These are phyloP conservation scores for Lepidocolaptes lacrymiger DNA, from an alignment of 2,797 vertebrate species.

Conservation along the genomic window DNA sequence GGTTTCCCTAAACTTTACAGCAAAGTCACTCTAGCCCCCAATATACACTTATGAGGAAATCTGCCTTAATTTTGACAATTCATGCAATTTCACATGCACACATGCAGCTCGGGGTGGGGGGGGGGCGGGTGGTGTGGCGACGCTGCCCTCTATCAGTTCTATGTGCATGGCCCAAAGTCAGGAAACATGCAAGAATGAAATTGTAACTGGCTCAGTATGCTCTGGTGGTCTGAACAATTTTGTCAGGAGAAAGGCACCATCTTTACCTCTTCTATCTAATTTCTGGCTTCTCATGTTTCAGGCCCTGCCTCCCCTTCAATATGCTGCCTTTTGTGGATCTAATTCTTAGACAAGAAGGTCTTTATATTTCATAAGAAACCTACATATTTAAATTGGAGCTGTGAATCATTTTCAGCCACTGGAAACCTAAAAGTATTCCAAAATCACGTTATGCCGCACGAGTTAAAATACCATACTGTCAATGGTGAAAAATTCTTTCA, in stretches of 20 bases:
- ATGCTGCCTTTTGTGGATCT: not conserved
- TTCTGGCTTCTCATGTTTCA: not conserved
- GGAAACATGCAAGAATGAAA: not conserved
- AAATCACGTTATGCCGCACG: not conserved
- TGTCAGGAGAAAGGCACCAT: not conserved
- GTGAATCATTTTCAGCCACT: not conserved
- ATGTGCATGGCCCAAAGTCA: not conserved
- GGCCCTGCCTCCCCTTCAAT: not conserved
- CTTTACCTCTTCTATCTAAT: accelerated
- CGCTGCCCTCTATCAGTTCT: accelerated
- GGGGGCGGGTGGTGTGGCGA: too few relatives aligned
- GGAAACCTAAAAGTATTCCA: not conserved
- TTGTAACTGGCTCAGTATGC: not conserved
- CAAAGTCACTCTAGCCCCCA: not conserved
- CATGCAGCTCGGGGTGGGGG: not conserved
- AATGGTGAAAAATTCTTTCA: not conserved
- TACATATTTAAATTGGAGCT: not conserved
- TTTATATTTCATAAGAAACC: not conserved
- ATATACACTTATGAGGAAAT: not conserved
- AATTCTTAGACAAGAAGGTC: not conserved
- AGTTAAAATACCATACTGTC: not conserved
- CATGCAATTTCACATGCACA: not conserved
- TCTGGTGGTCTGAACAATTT: not conserved
- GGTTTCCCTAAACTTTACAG: not conserved
- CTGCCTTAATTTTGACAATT: not conserved